Evolutionary conservation across 2,888 invertebrate species (phyloP), one percentile per base, ranked within the genome.

Genomic region (Blastobasis adustella): DNA sequence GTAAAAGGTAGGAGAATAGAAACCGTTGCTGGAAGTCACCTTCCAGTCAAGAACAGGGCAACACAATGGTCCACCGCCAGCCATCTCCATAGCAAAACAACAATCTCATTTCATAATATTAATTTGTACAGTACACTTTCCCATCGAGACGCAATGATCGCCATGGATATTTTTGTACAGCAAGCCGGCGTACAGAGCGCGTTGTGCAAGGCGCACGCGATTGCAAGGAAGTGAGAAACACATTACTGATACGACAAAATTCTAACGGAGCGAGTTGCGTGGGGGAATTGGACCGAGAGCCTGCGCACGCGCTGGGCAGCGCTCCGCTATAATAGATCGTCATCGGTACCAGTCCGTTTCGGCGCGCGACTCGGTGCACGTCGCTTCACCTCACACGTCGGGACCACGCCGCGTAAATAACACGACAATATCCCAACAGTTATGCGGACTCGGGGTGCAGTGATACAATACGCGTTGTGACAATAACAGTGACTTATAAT

Each of bases 241-340:
- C 55, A 66, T 63, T 65, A 66, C 65, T 61, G 64, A 63, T 65
- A 62, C 63, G 66, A 69, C 70, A 53, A 49, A 55, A 51, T 52
- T 55, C 56, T 56, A 56, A 56, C 56, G 56, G 55, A 53, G 78
- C 77, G 76, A 73, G 77, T 71, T 74, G 86, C 85, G 87, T 86
- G 87, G 87, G 87, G 87, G 87, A 86, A 88, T 84, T 87, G 86
- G 83, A 79, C 82, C 80, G 83, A 73, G 79, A 76, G 76, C 73
- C 77, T 81, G 84, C 74, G 83, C 81, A 74, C 77, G 83, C 80
- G 82, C 83, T 79, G 39, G 40, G 44, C 46, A 10, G 36, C 54
- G 43, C 45, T 41, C 79, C 79, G 82, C 80, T 80, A 79, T 82
- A 76, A 82, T 83, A 84, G 82, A 82, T 81, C 84, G 83, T 79